Evolutionary conservation across 2,113 vertebrate genomes (phyloP).

Genomic region (Pionites leucogaster): DNA sequence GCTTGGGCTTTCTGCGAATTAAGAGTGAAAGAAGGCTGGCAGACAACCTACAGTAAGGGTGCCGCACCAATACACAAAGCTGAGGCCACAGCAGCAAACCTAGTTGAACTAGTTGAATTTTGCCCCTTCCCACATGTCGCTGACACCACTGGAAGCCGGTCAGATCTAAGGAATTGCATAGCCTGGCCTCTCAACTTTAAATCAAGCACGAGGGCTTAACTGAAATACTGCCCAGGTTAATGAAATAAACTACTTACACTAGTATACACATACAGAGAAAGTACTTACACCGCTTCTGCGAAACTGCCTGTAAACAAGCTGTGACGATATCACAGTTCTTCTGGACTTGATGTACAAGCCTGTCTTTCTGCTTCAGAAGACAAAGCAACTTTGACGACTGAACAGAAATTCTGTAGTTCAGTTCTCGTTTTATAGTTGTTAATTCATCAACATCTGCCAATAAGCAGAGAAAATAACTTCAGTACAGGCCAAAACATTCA

Average conservation of each 20-base stretch:
- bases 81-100: background rate
- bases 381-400: slow-evolving; percentile 92
- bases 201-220: background rate
- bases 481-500: background rate
- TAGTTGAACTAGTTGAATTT: background rate
- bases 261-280: background rate
- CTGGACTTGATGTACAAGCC: slow-evolving; percentile 86
- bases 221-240: background rate
- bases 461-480: slow-evolving; percentile 41
- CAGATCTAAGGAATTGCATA: background rate
- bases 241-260: background rate
- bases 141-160: background rate
- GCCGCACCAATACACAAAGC: background rate
- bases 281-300: slow-evolving; percentile 92
- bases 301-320: slow-evolving; percentile 92
- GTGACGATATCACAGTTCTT: slow-evolving; percentile 94
- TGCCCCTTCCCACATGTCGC: background rate
- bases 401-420: slow-evolving; percentile 83
- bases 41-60: background rate
- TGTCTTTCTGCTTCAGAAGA: slow-evolving; percentile 90
- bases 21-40: background rate
- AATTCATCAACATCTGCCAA: slow-evolving; percentile 82
- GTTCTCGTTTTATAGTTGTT: slow-evolving; percentile 83
- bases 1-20: background rate
- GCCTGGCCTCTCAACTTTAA: background rate